Evolutionary conservation across 2,113 vertebrate species (phyloP).

Genomic region (Sapayoa aenigma): DNA sequence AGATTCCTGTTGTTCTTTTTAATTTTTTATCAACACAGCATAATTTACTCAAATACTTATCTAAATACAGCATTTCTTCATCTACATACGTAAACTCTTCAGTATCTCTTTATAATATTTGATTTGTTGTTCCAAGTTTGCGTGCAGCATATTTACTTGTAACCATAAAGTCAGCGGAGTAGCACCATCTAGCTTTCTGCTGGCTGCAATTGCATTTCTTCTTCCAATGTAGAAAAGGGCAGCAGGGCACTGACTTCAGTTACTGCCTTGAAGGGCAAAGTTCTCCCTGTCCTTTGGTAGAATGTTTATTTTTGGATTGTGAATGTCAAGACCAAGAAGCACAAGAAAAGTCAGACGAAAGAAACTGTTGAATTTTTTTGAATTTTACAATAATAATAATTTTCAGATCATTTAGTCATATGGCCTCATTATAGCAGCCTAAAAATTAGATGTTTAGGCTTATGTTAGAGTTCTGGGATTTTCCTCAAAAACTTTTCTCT

Average conservation of each 20-base stretch:
- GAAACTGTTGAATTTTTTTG: not conserved
- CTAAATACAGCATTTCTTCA: not conserved
- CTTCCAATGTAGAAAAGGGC: not conserved
- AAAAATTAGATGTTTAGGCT: not conserved
- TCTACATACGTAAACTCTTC: not conserved
- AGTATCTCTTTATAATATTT: not conserved
- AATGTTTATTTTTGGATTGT: not conserved
- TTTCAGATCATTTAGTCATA: not conserved
- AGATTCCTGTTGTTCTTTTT: not conserved
- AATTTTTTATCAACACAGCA: not conserved
- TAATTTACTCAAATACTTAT: not conserved
- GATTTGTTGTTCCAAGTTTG: not conserved
- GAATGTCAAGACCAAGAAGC: not conserved
- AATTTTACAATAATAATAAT: not conserved
- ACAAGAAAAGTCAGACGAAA: not conserved
- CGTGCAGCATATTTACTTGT: not conserved
- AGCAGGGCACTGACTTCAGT: not conserved
- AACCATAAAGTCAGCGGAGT: not conserved
- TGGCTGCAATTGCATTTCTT: constrained; percentile 1
- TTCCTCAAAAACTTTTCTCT: not conserved
- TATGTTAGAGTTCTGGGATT: not conserved
- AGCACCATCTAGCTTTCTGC: constrained; percentile 56
- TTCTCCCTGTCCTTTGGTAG: not conserved
- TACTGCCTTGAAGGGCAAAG: not conserved
- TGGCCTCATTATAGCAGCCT: not conserved